Evolutionary conservation across 2,113 vertebrate genomes (phyloP), one percentile per base, ranked within the genome.

Genomic region (Sminthopsis crassicaudata): DNA sequence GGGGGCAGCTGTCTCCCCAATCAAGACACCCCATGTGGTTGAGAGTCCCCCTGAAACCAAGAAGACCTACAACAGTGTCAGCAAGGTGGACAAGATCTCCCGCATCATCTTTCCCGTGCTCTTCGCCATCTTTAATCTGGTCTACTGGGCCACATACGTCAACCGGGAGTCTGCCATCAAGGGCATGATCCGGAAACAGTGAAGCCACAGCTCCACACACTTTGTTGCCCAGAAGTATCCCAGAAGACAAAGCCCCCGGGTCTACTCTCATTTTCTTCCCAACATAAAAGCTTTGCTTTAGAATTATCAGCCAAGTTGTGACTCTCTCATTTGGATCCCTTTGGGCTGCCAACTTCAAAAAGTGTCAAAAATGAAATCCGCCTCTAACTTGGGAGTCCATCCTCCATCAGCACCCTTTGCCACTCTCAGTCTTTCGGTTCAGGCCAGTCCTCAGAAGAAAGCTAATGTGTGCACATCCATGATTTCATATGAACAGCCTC

Each of bases 61-160:
- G 98, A 99, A 99, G 98, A 99, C 99, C 46, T 99, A 99, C 99
- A 99, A 99, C 98, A 99, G 99, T 0, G 99, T 99, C 98, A 99
- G 99, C 99, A 99, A 99, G 99, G 99, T 99, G 98, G 99, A 99
- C 99, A 99, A 99, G 99, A 99, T 99, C 97, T 99, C 99, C 0
- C 99, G 99, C 98, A 99, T 99, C 93, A 99, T 99, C 97, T 99
- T 99, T 98, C 99, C 99, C 2, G 99, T 99, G 91, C 99, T 99
- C 92, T 99, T 99, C 98, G 99, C 99, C 98, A 99, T 99, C 98
- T 99, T 99, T 98, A 99, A 99, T 97, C 97, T 99, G 95, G 99
- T 99, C 93, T 99, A 99, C 98, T 99, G 99, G 99, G 99, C 99
- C 92, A 99, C 99, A 0, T 99, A 99, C 1, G 99, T 99, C 98